phyloP scores from a whole-genome alignment of 2,113 vertebrate genomes.

The Oreotragus oreotragus region DNA sequence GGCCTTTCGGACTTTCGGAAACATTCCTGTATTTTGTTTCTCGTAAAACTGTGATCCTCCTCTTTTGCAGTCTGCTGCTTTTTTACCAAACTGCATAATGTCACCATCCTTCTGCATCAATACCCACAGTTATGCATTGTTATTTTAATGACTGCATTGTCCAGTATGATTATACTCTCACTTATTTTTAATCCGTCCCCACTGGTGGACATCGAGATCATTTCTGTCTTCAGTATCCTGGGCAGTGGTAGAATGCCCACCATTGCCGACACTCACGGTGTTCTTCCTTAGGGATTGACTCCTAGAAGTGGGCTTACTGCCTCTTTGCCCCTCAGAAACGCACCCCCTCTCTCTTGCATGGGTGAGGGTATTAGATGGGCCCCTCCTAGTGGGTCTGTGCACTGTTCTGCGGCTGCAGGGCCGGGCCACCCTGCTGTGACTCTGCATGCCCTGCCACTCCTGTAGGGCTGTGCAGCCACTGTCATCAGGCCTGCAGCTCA shows the following conservation, averaged over 20 bases:
- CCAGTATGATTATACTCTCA: not conserved
- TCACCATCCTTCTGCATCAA: rapidly evolving
- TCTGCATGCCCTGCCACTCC: not conserved
- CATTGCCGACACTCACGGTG: not conserved
- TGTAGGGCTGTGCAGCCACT: rapidly evolving
- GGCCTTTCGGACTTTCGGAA: not conserved
- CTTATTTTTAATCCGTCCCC: not conserved
- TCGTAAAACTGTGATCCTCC: not conserved
- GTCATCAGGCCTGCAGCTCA: not conserved
- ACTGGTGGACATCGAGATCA: not conserved
- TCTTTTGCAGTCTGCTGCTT: not conserved
- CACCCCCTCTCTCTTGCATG: not conserved
- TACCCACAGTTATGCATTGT: rapidly evolving
- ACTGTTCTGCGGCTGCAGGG: not conserved
- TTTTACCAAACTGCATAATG: too few species aligned
- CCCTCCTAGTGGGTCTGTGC: not conserved
- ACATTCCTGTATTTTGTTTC: not conserved
- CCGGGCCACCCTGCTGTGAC: not conserved
- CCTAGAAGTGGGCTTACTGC: not conserved
- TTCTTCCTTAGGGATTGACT: not conserved
- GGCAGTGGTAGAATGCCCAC: not conserved
- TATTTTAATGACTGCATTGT: not conserved
- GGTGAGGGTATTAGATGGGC: not conserved
- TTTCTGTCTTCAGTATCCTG: not conserved
- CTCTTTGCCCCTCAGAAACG: not conserved